These are phyloP conservation scores for Perdix hodgsoniae DNA, from an alignment of 2,797 vertebrate genomes.

Conservation along the genomic window DNA sequence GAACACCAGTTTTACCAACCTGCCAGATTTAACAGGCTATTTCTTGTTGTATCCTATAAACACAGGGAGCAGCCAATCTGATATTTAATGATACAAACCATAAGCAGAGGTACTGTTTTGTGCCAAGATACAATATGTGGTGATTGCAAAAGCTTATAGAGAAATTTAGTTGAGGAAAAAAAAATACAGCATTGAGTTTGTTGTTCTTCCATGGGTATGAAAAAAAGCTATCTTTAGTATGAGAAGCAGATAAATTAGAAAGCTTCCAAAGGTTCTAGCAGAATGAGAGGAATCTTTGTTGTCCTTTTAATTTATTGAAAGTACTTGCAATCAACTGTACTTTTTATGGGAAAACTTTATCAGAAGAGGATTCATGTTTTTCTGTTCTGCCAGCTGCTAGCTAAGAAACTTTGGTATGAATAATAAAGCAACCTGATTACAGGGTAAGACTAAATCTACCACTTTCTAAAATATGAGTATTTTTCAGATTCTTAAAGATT, in stretches of 20 bases:
- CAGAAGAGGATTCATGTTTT: conserved; percentile 23
- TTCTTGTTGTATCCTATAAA: conserved; percentile 72
- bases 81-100: conserved; percentile 72
- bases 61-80: conserved; percentile 69
- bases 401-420: conserved; percentile 3
- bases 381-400: neutral
- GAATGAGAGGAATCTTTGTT: neutral
- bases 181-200: neutral
- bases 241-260: neutral
- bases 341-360: neutral
- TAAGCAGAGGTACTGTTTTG: conserved; percentile 48
- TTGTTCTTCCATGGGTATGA: neutral
- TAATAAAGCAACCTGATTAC: neutral
- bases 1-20: conserved; percentile 53
- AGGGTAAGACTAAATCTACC: conserved; percentile 45
- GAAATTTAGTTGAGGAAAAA: conserved; percentile 45
- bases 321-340: neutral
- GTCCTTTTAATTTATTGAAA: neutral
- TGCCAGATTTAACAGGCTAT: conserved; percentile 72
- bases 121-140: conserved; percentile 51
- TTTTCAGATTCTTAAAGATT: neutral
- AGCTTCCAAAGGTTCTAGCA: neutral
- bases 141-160: conserved; percentile 61
- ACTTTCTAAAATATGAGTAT: conserved; percentile 21
- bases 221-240: neutral